Percentiles rank a stretch among this genome's conserved stretches.
Conservation (phyloP, 1,140 invertebrate genomes). For the Drosophila eugracilis region DNA sequence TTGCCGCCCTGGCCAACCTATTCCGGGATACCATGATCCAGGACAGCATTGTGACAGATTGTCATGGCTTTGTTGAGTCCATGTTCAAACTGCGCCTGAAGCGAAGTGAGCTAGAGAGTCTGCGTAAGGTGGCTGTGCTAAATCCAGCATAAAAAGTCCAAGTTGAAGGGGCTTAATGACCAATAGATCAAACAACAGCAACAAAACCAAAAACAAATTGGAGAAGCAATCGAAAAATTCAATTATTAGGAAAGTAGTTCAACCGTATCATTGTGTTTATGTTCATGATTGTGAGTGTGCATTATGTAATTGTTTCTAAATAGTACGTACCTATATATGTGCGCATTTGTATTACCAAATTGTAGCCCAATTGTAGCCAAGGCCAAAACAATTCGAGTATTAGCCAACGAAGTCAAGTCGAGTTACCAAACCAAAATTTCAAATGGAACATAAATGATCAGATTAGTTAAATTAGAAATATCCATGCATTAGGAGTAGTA, state of each 20-base stretch:
- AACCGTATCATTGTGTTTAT: slow-evolving; percentile 58
- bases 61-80: slow-evolving; percentile 91
- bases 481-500: slow-evolving; percentile 63
- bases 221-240: slow-evolving; percentile 79
- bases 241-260: slow-evolving; percentile 77
- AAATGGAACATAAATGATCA: slow-evolving; percentile 27
- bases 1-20: slow-evolving; percentile 89
- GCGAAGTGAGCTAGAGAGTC: slow-evolving; percentile 86
- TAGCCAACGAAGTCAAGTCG: slow-evolving; percentile 52
- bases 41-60: slow-evolving; percentile 89
- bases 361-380: slow-evolving; percentile 59
- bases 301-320: slow-evolving; percentile 48
- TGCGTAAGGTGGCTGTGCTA: slow-evolving; percentile 85
- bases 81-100: slow-evolving; percentile 90
- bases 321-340: slow-evolving; percentile 29
- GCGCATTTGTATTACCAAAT: slow-evolving; percentile 50
- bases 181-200: slow-evolving; percentile 44
- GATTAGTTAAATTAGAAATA: slow-evolving; percentile 35
- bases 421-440: slow-evolving; percentile 68
- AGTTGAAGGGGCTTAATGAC: slow-evolving; percentile 9
- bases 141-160: slow-evolving; percentile 73
- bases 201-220: slow-evolving; percentile 56
- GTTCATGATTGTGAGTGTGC: slow-evolving; percentile 37
- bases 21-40: slow-evolving; percentile 89
- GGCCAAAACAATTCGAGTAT: slow-evolving; percentile 66